Conservation (phyloP, 2,888 invertebrate species). For the Lagria hirta region DNA sequence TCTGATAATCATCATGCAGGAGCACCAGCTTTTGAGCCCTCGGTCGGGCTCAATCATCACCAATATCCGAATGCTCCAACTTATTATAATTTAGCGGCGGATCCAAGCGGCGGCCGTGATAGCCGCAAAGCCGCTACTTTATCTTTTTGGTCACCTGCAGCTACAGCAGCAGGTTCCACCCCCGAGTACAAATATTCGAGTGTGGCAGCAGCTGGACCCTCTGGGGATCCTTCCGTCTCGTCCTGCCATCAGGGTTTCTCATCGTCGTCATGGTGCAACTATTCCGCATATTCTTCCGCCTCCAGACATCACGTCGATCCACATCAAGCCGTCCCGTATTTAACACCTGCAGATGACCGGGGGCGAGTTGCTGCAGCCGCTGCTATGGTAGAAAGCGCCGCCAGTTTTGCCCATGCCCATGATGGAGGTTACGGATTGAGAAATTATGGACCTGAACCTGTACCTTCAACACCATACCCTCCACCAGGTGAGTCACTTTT, state of each 20-base stretch:
- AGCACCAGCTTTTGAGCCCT: slow-evolving; percentile 60
- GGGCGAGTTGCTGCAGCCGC: slow-evolving; percentile 63
- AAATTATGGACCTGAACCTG: slow-evolving; percentile 73
- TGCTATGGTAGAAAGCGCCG: slow-evolving; percentile 61
- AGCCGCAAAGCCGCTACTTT: slow-evolving; percentile 58
- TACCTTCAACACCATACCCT: slow-evolving; percentile 74
- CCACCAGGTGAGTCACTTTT: slow-evolving; percentile 64
- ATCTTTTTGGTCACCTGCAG: slow-evolving; percentile 71
- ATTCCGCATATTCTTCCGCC: slow-evolving; percentile 61
- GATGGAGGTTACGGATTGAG: slow-evolving; percentile 68
- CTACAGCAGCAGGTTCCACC: slow-evolving; percentile 60
- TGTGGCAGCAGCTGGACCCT: slow-evolving; percentile 54
- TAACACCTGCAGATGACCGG: slow-evolving; percentile 69
- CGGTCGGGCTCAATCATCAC: slow-evolving; percentile 63
- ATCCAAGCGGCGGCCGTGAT: slow-evolving; percentile 64
- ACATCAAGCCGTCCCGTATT: slow-evolving; percentile 66
- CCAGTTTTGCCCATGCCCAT: slow-evolving; percentile 70
- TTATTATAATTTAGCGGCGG: slow-evolving; percentile 73
- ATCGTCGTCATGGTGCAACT: slow-evolving; percentile 74
- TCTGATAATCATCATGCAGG: slow-evolving; percentile 59
- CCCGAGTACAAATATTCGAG: slow-evolving; percentile 64
- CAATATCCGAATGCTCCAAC: slow-evolving; percentile 71
- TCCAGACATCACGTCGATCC: slow-evolving; percentile 63
- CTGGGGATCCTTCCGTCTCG: slow-evolving; percentile 58
- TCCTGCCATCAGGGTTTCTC: slow-evolving; percentile 71